phyloP scores from a whole-genome alignment of 2,113 vertebrate genomes.

The Hippoglossus stenolepis region DNA sequence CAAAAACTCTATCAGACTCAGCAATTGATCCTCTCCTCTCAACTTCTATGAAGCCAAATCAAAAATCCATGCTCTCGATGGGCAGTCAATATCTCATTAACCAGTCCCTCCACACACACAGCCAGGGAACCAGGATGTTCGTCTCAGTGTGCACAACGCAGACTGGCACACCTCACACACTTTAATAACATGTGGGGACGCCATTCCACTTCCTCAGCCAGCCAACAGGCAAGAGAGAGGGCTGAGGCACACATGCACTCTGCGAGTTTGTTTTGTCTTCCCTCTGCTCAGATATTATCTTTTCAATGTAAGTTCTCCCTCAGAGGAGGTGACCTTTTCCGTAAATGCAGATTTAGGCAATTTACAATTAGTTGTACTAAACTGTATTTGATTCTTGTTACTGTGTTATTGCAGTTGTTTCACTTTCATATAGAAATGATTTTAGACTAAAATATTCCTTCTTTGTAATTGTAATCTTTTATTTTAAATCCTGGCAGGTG shows the following conservation, averaged over 20 bases:
- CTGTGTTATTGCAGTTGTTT: neutral
- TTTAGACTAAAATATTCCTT: neutral
- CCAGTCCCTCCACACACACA: conserved; percentile 71
- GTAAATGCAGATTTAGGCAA: neutral
- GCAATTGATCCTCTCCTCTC: conserved; percentile 17
- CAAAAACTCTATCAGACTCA: conserved; percentile 3
- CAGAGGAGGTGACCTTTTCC: neutral
- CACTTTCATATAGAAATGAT: neutral
- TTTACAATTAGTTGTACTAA: neutral
- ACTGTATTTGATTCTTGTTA: neutral
- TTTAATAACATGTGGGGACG: conserved; percentile 79
- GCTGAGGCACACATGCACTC: conserved; percentile 2
- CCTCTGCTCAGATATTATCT: conserved; percentile 11
- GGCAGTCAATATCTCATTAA: conserved; percentile 87
- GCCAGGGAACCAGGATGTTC: conserved; percentile 62
- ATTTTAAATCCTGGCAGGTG: conserved; percentile 65
- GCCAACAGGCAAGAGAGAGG: conserved; percentile 38
- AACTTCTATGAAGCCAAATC: conserved; percentile 77
- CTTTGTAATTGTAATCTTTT: conserved; percentile 38
- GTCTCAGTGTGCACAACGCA: conserved; percentile 64
- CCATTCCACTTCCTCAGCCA: conserved; percentile 66
- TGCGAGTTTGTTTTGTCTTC: conserved; percentile 44
- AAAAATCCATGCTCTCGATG: conserved; percentile 86
- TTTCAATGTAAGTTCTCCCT: conserved; percentile 5
- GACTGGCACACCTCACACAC: conserved; percentile 73